A percentile compares a stretch with the other conserved stretches of the same genome.
Evolutionary conservation across 2,113 vertebrate species (phyloP).

Genomic region (Pangasianodon hypophthalmus): DNA sequence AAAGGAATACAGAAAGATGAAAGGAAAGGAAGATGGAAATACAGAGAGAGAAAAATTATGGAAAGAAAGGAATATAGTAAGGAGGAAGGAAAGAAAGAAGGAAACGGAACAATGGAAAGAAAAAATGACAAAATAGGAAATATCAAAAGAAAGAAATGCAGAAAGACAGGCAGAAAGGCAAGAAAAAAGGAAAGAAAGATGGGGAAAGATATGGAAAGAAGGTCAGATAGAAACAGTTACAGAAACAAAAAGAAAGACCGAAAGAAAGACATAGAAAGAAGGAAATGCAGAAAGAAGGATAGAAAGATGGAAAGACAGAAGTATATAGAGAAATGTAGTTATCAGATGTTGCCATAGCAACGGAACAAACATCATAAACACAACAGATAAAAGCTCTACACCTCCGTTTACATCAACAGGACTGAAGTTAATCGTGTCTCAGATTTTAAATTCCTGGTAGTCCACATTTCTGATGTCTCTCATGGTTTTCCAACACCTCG

Average conservation of each 20-base stretch:
- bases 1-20: background rate
- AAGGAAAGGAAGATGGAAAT: no score
- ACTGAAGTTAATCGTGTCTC: background rate
- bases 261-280: background rate
- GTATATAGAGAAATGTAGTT: background rate
- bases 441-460: background rate
- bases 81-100: background rate
- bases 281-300: background rate
- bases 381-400: background rate
- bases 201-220: no score
- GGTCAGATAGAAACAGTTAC: no score
- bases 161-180: background rate
- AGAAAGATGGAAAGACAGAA: background rate
- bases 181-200: background rate
- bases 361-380: background rate
- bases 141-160: background rate
- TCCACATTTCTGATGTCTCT: background rate
- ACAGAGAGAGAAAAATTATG: no score
- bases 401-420: background rate
- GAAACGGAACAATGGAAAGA: background rate
- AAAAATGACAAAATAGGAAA: background rate
- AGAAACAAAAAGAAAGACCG: no score
- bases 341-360: background rate
- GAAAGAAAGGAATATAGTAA: background rate
- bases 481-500: background rate